Conservation (phyloP, 1,140 invertebrate species). For the Drosophila ambigua region DNA sequence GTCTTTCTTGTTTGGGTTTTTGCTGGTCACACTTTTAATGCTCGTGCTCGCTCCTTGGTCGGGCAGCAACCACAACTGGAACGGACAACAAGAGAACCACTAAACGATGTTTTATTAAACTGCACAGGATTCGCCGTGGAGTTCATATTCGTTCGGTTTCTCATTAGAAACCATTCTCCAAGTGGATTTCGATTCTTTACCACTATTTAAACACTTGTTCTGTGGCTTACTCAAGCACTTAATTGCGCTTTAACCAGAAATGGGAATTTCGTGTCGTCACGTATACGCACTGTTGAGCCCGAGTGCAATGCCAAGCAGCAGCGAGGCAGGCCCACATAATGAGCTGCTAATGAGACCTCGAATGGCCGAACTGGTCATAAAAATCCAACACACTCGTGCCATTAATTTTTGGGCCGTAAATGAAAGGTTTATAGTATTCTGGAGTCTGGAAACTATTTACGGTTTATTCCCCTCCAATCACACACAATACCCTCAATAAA, state of each 20-base stretch:
- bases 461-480: conserved; percentile 35
- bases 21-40: conserved; percentile 49
- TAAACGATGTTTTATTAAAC: conserved; percentile 28
- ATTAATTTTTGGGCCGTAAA: conserved; percentile 59
- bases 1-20: conserved; percentile 9
- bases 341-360: conserved; percentile 60
- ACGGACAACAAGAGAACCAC: conserved; percentile 9
- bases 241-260: conserved; percentile 21
- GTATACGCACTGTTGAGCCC: conserved; percentile 24
- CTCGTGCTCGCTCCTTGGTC: conserved; percentile 52
- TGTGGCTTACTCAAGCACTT: conserved; percentile 23
- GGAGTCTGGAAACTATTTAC: conserved; percentile 61
- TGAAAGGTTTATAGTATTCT: conserved; percentile 57
- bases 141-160: neutral
- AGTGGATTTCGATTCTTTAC: neutral
- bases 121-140: neutral
- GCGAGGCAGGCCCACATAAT: conserved; percentile 29
- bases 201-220: neutral
- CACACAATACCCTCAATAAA: conserved; percentile 66
- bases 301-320: conserved; percentile 33
- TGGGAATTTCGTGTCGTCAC: conserved; percentile 28
- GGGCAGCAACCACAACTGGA: neutral
- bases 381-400: conserved; percentile 41
- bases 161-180: neutral
- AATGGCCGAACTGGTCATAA: conserved; percentile 43